Base-by-base conservation (phyloP, 2,888 invertebrate species). In the Athalia rosae region DNA sequence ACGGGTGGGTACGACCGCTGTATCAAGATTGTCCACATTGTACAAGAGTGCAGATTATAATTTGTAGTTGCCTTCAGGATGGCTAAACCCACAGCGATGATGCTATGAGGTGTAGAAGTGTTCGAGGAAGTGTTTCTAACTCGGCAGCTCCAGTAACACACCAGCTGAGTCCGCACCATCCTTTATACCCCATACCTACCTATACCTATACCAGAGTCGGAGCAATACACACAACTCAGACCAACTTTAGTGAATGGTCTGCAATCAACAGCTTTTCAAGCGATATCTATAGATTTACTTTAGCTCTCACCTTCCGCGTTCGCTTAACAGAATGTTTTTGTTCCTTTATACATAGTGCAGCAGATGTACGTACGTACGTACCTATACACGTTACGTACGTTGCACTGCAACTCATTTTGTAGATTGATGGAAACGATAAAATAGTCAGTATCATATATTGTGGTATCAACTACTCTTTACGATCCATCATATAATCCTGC, bases 401-500 rank as follows among this genome's bases (percentile, higher is more conserved):
- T 78, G 80, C 79, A 79, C 77, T 79, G 79, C 76, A 79, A 76
- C 82, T 82, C 85, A 85, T 85, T 83, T 83, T 81, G 82, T 84
- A 86, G 85, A 86, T 86, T 86, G 85, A 53, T 28, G 28, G 86
- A 86, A 86, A 86, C 84, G 85, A 83, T 81, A 79, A 83, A 82
- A 81, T 83, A 82, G 82, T 84, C 81, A 82, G 83, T 84, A 79
- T 77, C 80, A 79, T 28, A 28, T 28, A 28, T 28, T 28, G 28
- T 28, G 28, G 28, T 28, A 28, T 28, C 28, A 28, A 28, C 28
- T 28, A 28, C 28, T 28, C 28, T 28, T 28, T 2, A 28, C 28
- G 28, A 28, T 28, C 28, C 28, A 28, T 28, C 28, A 28, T 28
- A 28, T 28, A 2, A 28, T 28, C 2, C 28, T 28, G 28, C 28